phyloP scores from a whole-genome alignment of 1,140 invertebrate genomes.

The Gryon sp. region DNA sequence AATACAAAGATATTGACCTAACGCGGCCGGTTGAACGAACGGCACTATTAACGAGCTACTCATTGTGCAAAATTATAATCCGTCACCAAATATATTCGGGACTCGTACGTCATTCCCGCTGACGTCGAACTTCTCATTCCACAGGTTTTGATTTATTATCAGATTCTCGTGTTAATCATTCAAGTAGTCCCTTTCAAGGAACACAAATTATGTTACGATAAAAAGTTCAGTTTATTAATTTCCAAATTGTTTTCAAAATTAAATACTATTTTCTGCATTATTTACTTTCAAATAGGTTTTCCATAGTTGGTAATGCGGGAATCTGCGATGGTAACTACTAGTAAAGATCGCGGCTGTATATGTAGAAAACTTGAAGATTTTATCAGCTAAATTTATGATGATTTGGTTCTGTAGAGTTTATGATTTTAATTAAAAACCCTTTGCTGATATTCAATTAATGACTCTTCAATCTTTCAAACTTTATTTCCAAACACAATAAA shows the following conservation, averaged over 20 bases:
- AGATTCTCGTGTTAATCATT: constrained; percentile 23
- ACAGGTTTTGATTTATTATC: constrained; percentile 14
- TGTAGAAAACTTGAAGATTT: not conserved
- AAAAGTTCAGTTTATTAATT: no score
- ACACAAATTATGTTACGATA: not conserved
- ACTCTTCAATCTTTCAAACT: no score
- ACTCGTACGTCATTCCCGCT: constrained; percentile 11
- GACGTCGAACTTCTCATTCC: no score
- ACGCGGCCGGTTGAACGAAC: constrained; percentile 55
- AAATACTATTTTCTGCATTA: not conserved
- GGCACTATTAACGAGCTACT: constrained; percentile 41
- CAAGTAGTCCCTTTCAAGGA: constrained; percentile 1
- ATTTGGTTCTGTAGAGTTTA: no score
- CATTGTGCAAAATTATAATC: constrained; percentile 40
- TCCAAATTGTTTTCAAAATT: no score
- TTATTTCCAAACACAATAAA: no score
- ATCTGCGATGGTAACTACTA: not conserved
- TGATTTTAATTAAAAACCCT: no score
- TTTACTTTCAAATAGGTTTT: not conserved
- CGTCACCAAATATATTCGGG: constrained; percentile 30
- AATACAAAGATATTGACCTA: constrained; percentile 58
- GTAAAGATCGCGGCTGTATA: not conserved
- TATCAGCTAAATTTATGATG: no score
- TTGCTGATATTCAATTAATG: no score
- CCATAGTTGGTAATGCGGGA: not conserved